phyloP scores from a whole-genome alignment of 2,113 vertebrate species.

The Panthera leo region DNA sequence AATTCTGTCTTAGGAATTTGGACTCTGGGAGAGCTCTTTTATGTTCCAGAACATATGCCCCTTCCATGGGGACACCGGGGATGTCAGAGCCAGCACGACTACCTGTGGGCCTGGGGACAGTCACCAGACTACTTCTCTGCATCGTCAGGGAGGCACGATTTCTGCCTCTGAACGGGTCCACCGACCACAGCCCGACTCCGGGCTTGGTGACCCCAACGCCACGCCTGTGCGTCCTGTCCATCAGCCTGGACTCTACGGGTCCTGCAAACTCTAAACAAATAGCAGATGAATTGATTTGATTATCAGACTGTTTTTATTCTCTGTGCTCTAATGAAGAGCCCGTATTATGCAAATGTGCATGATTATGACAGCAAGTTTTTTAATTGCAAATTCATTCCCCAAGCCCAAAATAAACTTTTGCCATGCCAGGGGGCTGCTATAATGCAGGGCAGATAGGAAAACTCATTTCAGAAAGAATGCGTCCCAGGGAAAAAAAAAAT shows the following conservation, averaged over 20 bases:
- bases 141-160: accelerated
- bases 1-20: neutral
- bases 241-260: neutral
- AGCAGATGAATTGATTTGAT: constrained; percentile 50
- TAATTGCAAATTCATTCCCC: constrained; percentile 67
- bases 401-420: constrained; percentile 64
- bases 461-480: constrained; percentile 12
- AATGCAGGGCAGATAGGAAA: neutral
- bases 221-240: neutral
- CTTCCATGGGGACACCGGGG: accelerated
- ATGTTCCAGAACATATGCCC: neutral
- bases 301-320: constrained; percentile 56
- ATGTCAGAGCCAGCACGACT: accelerated
- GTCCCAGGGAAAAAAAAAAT: neutral
- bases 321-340: constrained; percentile 60
- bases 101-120: neutral
- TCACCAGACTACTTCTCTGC: neutral
- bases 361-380: constrained; percentile 63
- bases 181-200: accelerated
- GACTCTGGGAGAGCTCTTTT: neutral
- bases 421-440: neutral
- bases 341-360: constrained; percentile 55
- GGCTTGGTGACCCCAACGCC: accelerated
- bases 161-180: neutral
- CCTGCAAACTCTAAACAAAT: neutral